Base-by-base conservation (phyloP, 1,140 invertebrate species). In the Galleria mellonella region DNA sequence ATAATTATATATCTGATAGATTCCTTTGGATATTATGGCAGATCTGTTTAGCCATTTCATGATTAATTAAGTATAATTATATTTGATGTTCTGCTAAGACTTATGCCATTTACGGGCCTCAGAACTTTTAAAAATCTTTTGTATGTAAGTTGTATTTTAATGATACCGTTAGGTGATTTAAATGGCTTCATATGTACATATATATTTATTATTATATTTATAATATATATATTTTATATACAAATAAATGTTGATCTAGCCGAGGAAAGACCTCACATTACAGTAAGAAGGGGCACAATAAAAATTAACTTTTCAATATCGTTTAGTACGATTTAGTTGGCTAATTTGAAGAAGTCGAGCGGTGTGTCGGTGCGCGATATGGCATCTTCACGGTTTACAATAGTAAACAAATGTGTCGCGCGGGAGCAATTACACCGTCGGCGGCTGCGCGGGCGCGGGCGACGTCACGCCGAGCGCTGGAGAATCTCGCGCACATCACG, bases 381-480 rank as follows among this genome's bases (percentile, higher is more conserved):
- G 76, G 71, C 65, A 84, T 84, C 81, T 84, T 84, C 71, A 81
- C 72, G 70, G 77, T 66, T 72, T 75, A 77, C 76, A 73, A 81
- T 81, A 75, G 72, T 77, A 79, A 84, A 84, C 78, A 81, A 84
- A 83, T 82, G 81, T 83, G 81, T 81, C 73, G 75, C 67, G 49
- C 53, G 51, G 66, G 54, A 54, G 76, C 78, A 79, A 84, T 82
- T 78, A 82, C 72, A 68, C 47, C 38, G 58, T 23, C 17, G 50
- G 62, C 48, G 50, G 54, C 35, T 53, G 57, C 51, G 62, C 63
- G 51, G 35, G 15, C 52, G 61, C 55, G 52, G 55, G 53, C 48
- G 55, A 53, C 45, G 53, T 61, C 57, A 57, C 54, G 55, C 46
- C 51, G 58, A 61, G 59, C 58, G 59, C 56, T 70, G 45, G 55